Evolutionary conservation across 2,113 vertebrate genomes (phyloP), one percentile per base, ranked within the genome.

Genomic region (Chamaea fasciata): DNA sequence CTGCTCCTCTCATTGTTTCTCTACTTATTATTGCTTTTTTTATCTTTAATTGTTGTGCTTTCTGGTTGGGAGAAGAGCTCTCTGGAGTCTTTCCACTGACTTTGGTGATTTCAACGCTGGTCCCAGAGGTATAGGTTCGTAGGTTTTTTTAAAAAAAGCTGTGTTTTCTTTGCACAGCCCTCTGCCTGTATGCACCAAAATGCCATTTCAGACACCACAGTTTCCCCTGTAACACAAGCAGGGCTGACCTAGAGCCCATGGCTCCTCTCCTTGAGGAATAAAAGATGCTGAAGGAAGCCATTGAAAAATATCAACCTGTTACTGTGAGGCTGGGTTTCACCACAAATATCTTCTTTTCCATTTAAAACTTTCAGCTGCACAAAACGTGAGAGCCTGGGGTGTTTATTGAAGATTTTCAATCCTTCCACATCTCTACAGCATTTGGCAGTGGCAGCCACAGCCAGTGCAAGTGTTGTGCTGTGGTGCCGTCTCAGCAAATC

Each of bases 1-100:
- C 94, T 97, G 94, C 83, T 95, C 37, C 55, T 91, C 55, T 80
- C 75, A 94, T 96, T 96, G 83, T 95, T 83, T 70, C 75, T 26
- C 30, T n/a, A 56, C 83, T 93, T 95, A 78, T 86, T 96, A 92
- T 56, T 68, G 83, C 12, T 42, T 90, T 65, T 93, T 94, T 83
- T 93, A 37, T 93, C 80, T 91, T 90, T 71, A 88, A 90, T 93
- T 94, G 55, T 88, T 92, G 56, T 83, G 73, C 27, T 77, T 95
- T 83, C 63, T 90, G 76, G 44, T 90, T 82, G 71, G 80, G 52
- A 64, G 68, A 92, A 64, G 49, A 81, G 63, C 59, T 82, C 76
- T 59, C 73, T 91, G 81, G 94, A 92, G 92, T 56, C 46, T 50
- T 90, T 94, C 84, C 67, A 74, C 74, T 8, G 11, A 77, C 83